A percentile compares a stretch with the other conserved stretches of the same genome.
These are phyloP conservation scores for Leptura quadrifasciata DNA, from an alignment of 2,888 invertebrate genomes.

Conservation along the genomic window DNA sequence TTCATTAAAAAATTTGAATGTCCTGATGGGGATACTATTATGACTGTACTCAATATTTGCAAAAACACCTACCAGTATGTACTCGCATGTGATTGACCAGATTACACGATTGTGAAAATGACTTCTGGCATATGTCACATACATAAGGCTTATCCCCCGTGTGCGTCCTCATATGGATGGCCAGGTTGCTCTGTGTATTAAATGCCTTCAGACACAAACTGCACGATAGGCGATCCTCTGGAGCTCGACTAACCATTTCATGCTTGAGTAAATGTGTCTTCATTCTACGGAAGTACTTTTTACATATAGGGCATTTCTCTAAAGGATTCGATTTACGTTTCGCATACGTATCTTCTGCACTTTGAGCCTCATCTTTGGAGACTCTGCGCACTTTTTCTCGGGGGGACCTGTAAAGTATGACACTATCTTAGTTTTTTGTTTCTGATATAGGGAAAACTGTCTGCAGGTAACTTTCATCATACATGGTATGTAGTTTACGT, in stretches of 20 bases:
- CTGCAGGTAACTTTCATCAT: no score
- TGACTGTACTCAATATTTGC: background rate
- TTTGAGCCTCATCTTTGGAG: constrained; percentile 66
- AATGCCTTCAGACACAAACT: constrained; percentile 67
- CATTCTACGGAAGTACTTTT: constrained; percentile 72
- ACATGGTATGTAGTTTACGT: no score
- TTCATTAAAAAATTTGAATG: no score
- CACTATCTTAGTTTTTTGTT: no score
- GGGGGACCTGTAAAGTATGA: constrained; percentile 52
- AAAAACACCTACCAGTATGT: constrained; percentile 67
- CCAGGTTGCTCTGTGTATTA: constrained; percentile 69
- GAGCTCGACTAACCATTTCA: constrained; percentile 62
- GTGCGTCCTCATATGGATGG: constrained; percentile 71
- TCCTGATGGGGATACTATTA: no score
- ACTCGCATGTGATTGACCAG: constrained; percentile 71
- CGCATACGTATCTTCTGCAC: constrained; percentile 64
- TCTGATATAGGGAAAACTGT: no score
- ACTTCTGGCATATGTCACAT: constrained; percentile 71
- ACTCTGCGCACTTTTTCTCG: constrained; percentile 65
- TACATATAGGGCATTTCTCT: constrained; percentile 72
- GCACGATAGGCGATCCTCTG: constrained; percentile 65
- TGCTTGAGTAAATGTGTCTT: constrained; percentile 74
- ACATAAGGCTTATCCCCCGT: constrained; percentile 70
- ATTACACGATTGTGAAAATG: constrained; percentile 72
- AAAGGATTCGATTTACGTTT: constrained; percentile 70